phyloP scores from a whole-genome alignment of 2,888 invertebrate species.

The Congeria kusceri region DNA sequence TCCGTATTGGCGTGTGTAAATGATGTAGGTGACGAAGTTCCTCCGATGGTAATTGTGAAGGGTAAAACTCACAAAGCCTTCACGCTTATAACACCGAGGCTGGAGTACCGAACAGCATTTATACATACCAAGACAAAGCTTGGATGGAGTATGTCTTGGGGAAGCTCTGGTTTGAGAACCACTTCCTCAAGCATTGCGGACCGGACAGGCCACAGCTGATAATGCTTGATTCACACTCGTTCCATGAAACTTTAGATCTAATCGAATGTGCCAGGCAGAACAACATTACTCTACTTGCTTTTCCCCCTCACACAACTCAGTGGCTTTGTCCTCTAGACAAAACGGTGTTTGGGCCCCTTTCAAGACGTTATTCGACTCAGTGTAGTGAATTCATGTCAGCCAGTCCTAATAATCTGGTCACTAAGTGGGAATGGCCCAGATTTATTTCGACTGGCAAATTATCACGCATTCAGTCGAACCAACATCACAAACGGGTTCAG shows the following conservation, averaged over 20 bases:
- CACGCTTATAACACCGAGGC: slow-evolving; percentile 34
- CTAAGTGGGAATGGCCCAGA: too few relatives aligned
- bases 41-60: slow-evolving; percentile 55
- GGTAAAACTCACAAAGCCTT: slow-evolving; percentile 49
- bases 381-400: too few relatives aligned
- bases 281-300: too few relatives aligned
- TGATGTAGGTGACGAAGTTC: slow-evolving; percentile 53
- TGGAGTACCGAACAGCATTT: slow-evolving; percentile 40
- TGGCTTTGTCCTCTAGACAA: too few relatives aligned
- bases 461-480: too few relatives aligned
- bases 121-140: slow-evolving; percentile 51
- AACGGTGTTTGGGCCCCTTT: too few relatives aligned
- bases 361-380: too few relatives aligned
- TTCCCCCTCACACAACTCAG: too few relatives aligned
- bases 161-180: slow-evolving; percentile 42
- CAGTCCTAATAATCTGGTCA: too few relatives aligned
- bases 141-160: slow-evolving; percentile 60
- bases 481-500: too few relatives aligned
- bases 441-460: too few relatives aligned
- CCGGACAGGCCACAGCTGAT: slow-evolving; percentile 53
- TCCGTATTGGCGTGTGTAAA: slow-evolving; percentile 60
- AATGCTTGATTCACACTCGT: slow-evolving; percentile 54
- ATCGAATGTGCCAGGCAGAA: too few relatives aligned
- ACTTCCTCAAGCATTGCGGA: slow-evolving; percentile 53
- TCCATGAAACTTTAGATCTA: slow-evolving; percentile 49